phyloP scores from a whole-genome alignment of 2,888 invertebrate genomes.

The Hyppa rectilinea region DNA sequence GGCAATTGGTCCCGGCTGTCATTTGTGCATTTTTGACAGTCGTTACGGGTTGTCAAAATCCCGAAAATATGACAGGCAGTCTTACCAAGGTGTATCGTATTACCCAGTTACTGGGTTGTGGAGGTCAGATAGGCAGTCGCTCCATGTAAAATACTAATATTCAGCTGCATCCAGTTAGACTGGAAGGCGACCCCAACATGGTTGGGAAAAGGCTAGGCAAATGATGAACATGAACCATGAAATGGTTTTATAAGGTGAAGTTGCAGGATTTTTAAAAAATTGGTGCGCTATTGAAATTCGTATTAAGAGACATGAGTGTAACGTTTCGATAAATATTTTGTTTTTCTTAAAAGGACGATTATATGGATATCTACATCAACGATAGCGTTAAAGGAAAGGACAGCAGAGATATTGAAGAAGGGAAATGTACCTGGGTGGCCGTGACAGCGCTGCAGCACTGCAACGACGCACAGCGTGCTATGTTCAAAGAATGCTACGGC shows the following conservation, averaged over 20 bases:
- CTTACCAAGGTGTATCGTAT: too few relatives aligned
- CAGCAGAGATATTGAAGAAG: conserved; percentile 96
- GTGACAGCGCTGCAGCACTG: conserved; percentile 95
- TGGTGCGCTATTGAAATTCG: not conserved
- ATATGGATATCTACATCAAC: conserved; percentile 30
- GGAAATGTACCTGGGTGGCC: conserved; percentile 97
- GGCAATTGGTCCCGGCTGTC: too few relatives aligned
- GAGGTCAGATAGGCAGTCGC: too few relatives aligned
- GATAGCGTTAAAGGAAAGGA: conserved; percentile 31
- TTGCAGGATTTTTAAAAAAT: not conserved
- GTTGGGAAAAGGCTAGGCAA: too few relatives aligned
- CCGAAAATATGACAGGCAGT: too few relatives aligned
- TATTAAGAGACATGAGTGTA: not conserved
- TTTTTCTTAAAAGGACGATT: conserved; percentile 43
- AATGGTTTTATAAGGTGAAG: not conserved
- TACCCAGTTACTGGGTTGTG: too few relatives aligned
- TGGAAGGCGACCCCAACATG: too few relatives aligned
- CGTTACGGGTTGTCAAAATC: too few relatives aligned
- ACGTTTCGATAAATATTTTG: not conserved
- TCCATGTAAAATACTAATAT: too few relatives aligned
- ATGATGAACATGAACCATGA: too few relatives aligned
- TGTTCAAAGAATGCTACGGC: conserved; percentile 92
- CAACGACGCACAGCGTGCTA: conserved; percentile 90
- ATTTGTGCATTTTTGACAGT: too few relatives aligned
- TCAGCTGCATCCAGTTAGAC: too few relatives aligned